A percentile compares a stretch with the other conserved stretches of the same genome.
These are phyloP conservation scores for Homarus gammarus DNA, from an alignment of 2,888 invertebrate genomes.

Conservation along the genomic window DNA sequence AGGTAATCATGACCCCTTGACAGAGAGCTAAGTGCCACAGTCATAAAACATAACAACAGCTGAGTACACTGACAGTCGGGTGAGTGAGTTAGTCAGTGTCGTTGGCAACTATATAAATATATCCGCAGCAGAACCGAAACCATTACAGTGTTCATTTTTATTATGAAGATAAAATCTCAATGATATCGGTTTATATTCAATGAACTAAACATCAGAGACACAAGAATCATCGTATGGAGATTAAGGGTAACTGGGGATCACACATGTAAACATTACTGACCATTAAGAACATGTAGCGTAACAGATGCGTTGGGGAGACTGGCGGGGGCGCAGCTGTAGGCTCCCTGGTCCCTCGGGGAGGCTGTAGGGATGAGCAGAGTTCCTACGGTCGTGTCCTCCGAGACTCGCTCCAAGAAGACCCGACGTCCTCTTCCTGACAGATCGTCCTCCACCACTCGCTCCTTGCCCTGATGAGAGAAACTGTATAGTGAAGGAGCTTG, in stretches of 20 bases:
- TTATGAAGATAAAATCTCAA: not conserved
- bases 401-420: constrained; percentile 84
- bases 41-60: no score
- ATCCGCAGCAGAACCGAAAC: no score
- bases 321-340: constrained; percentile 95
- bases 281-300: constrained; percentile 93
- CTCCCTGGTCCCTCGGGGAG: constrained; percentile 80
- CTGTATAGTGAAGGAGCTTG: not conserved
- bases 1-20: no score
- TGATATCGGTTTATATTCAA: no score
- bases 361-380: constrained; percentile 81
- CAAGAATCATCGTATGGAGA: no score
- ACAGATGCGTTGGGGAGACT: constrained; percentile 94
- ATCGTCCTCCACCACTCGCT: constrained; percentile 59
- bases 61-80: no score
- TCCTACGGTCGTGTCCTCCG: constrained; percentile 85
- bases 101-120: no score
- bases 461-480: constrained; percentile 71
- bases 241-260: not conserved
- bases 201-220: no score
- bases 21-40: no score
- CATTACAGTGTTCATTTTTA: no score
- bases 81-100: no score
- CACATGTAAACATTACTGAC: constrained; percentile 80
- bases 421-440: constrained; percentile 22